These are phyloP conservation scores for Drosophila pachea DNA, from an alignment of 1,140 invertebrate species.

Conservation along the genomic window DNA sequence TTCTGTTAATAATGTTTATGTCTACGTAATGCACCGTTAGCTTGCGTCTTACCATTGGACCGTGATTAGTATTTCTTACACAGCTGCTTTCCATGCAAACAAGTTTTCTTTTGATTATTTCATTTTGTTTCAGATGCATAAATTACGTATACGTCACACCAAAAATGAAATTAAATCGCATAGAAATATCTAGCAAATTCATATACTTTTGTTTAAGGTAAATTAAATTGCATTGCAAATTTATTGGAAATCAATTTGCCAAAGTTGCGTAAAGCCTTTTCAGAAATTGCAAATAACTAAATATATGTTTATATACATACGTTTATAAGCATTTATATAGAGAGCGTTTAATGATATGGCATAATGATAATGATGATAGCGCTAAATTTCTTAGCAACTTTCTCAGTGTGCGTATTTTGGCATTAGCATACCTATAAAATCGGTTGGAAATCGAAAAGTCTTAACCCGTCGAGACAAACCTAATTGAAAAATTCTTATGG, in stretches of 20 bases:
- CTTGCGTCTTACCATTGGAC: not conserved
- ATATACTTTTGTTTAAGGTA: too few relatives aligned
- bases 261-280: too few relatives aligned
- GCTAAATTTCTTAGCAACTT: constrained; percentile 47
- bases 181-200: too few relatives aligned
- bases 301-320: not conserved
- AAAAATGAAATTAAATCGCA: too few relatives aligned
- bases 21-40: constrained; percentile 34
- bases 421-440: constrained; percentile 65
- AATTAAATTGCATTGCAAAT: too few relatives aligned
- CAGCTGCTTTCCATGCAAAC: constrained; percentile 33
- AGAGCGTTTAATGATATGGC: constrained; percentile 28
- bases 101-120: constrained; percentile 19
- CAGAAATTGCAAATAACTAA: not conserved
- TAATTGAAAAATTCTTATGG: constrained; percentile 35
- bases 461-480: not conserved
- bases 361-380: constrained; percentile 25
- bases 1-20: not conserved
- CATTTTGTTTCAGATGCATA: constrained; percentile 12
- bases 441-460: constrained; percentile 17
- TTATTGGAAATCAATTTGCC: too few relatives aligned
- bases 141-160: constrained; percentile 33
- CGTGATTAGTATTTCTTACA: constrained; percentile 15
- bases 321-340: not conserved
- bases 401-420: constrained; percentile 45